A percentile compares a stretch with the other conserved stretches of the same genome.
Conservation (phyloP, 2,797 vertebrate species). For the Phalloptychus januarius region DNA sequence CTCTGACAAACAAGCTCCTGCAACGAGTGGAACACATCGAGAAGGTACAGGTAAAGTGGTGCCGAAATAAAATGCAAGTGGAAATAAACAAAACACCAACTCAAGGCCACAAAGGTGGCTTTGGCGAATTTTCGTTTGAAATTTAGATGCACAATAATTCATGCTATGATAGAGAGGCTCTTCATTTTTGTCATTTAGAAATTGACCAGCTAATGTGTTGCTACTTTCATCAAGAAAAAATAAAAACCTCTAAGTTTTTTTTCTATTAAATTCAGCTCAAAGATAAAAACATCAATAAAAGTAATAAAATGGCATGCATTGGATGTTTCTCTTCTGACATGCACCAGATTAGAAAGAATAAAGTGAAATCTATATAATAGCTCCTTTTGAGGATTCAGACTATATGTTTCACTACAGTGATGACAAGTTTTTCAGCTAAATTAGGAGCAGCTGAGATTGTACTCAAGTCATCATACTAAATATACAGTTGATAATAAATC, state of each 20-base stretch:
- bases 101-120: background rate
- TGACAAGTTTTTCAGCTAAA: background rate
- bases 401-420: background rate
- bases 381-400: background rate
- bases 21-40: slow-evolving; percentile 90
- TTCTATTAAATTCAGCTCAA: background rate
- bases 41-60: slow-evolving; percentile 78
- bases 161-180: background rate
- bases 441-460: background rate
- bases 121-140: background rate
- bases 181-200: slow-evolving; percentile 10
- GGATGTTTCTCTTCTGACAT: background rate
- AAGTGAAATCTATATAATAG: background rate
- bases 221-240: background rate
- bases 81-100: background rate
- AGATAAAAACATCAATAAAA: background rate
- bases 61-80: background rate
- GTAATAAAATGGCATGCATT: background rate
- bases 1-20: slow-evolving; percentile 88
- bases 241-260: background rate
- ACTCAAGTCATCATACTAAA: slow-evolving; percentile 3
- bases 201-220: background rate
- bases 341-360: background rate
- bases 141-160: background rate
- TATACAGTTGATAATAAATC: slow-evolving; percentile 5